Base-by-base conservation (phyloP, 2,113 vertebrate species). In the Brachyhypopomus occidentalis region DNA sequence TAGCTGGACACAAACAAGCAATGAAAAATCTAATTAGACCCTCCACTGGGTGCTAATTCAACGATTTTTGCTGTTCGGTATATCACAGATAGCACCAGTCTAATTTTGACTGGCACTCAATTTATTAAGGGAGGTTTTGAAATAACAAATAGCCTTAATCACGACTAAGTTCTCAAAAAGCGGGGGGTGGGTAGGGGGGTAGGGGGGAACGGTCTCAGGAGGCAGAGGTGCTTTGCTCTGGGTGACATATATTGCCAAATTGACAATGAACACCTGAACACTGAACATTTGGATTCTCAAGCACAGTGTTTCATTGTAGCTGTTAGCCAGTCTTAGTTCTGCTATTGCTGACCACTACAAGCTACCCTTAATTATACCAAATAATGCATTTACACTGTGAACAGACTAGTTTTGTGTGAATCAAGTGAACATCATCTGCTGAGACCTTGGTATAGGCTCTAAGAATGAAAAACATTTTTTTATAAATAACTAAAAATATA, bases 141-240 rank as follows among this genome's bases (percentile, higher is more conserved):
- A 69, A 77, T 80, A 74, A 77, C 67, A 72, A 80, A 67, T 62
- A 60, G 52, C 74, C 62, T 66, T 72, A 80, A 77, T 80, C 59
- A 72, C 27, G 17, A 62, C 30, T 14, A 38, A 70, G n/a, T 62
- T 75, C 64, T 72, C 66, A 76, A 41, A 63, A 62, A 64, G 14
- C 48, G 16, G n/a, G 19, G 12, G 27, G 16, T 69, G 22, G 45
- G 14, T n/a, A 19, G 20, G 17, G 11, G 38, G 20, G 74, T 17
- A n/a, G n/a, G n/a, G n/a, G n/a, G n/a, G n/a, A n/a, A n/a, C n/a
- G 41, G 52, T 81, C 83, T 55, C 83, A 72, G 34, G 83, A 67
- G 78, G 20, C 36, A 48, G 25, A 12, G 48, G 58, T 76, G 41
- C 27, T 80, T 69, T 77, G 45, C 73, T 84, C 60, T 41, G 59